Conservation (phyloP, 2,113 vertebrate genomes). For the Dryoscopus gambensis region DNA sequence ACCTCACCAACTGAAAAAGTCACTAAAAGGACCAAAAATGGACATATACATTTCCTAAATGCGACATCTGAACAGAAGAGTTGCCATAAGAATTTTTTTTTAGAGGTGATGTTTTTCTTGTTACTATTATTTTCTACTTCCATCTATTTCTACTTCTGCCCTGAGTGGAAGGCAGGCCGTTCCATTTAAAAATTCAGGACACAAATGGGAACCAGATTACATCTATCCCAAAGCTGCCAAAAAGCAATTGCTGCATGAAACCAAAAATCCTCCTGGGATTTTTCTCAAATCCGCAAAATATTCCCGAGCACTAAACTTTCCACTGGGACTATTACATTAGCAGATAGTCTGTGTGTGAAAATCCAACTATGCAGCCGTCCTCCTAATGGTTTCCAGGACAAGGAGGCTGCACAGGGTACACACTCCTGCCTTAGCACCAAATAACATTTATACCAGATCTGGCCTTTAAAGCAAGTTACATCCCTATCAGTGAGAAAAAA, state of each 20-base stretch:
- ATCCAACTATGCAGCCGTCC: neutral
- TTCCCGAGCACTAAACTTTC: slow-evolving; percentile 19
- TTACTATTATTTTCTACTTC: neutral
- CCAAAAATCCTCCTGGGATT: slow-evolving; percentile 26
- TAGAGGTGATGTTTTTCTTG: neutral
- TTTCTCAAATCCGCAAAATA: slow-evolving; percentile 31
- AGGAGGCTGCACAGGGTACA: neutral
- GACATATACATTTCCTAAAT: neutral
- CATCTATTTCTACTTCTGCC: neutral
- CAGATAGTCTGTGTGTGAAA: neutral
- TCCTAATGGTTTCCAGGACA: neutral
- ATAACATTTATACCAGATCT: neutral
- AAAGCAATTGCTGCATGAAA: slow-evolving; percentile 29
- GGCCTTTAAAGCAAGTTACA: neutral
- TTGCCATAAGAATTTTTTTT: neutral
- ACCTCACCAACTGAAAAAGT: neutral
- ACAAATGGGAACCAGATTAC: slow-evolving; percentile 30
- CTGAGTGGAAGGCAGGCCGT: neutral
- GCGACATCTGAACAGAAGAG: neutral
- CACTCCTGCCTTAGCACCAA: neutral
- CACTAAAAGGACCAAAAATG: neutral
- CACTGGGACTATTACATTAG: slow-evolving; percentile 31
- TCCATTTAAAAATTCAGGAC: neutral
- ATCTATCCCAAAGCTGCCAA: slow-evolving; percentile 14
- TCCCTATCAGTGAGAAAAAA: neutral